A percentile compares a stretch with the other conserved stretches of the same genome.
Evolutionary conservation across 1,140 invertebrate species (phyloP).

Genomic region (Harpegnathos saltator): DNA sequence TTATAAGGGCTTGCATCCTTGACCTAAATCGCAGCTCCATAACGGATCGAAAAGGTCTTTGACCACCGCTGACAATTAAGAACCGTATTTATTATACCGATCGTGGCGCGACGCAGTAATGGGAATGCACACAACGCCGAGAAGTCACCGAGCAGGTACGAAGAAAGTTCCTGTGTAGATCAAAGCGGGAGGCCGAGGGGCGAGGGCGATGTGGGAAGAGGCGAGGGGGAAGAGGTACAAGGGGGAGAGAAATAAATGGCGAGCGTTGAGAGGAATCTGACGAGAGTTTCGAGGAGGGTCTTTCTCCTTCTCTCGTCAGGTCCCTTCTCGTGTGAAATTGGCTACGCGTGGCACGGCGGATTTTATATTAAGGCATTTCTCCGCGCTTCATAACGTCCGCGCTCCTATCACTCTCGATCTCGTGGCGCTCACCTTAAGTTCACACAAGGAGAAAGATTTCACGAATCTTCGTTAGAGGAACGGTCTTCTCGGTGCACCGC

Average conservation of each 20-base stretch:
- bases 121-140: no score
- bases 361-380: conserved; percentile 53
- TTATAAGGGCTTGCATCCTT: conserved; percentile 45
- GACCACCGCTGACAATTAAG: conserved; percentile 13
- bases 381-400: conserved; percentile 13
- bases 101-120: background rate
- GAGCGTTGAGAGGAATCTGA: conserved; percentile 60
- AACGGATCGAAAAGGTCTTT: conserved; percentile 31
- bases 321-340: conserved; percentile 38
- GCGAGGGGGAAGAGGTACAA: background rate
- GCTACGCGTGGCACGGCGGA: conserved; percentile 19
- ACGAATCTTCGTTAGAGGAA: conserved; percentile 25
- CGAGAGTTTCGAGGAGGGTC: conserved; percentile 60
- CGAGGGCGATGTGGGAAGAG: background rate
- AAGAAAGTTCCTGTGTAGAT: no score
- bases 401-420: conserved; percentile 47
- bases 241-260: conserved; percentile 60
- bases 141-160: no score
- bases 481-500: background rate
- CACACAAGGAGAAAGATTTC: conserved; percentile 35
- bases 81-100: background rate
- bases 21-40: background rate
- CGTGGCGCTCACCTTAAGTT: conserved; percentile 1
- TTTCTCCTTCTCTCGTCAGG: conserved; percentile 41
- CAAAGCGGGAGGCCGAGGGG: no score